Base-by-base conservation (phyloP, 2,888 invertebrate genomes). In the Torymus texanus region DNA sequence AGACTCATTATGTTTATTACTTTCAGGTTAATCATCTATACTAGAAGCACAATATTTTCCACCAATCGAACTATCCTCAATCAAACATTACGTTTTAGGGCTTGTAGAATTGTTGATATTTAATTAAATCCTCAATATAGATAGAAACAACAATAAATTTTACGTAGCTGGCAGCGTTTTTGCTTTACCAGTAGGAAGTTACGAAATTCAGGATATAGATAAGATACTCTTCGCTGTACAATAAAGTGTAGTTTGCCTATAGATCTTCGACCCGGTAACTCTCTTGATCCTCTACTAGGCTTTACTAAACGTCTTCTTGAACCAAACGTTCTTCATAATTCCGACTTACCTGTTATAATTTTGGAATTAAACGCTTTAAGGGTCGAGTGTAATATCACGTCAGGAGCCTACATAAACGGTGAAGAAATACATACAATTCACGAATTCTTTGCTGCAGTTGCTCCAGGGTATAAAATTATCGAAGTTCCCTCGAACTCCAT, bases 381-480 rank as follows among this genome's bases (percentile, higher is more conserved):
- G 2, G 21, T 21, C 21, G 21, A 21, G 21, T 21, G 21, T 21
- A 21, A 21, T 21, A 21, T 21, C 21, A 21, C 21, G 21, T 21
- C 21, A 21, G 21, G 21, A 21, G 21, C 21, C 21, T 21, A 21
- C 21, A 21, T 21, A 21, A 21, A 21, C 21, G 21, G 21, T 21
- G 21, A 21, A 21, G 2, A 21, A 21, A 2, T 21, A 21, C 21
- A 21, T 21, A 21, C 21, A 2, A 21, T 21, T 21, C 21, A 21
- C 1, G 21, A 21, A 21, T 21, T 21, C 21, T 21, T 24, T 2
- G 58, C 18, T 16, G 70, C 70, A 8, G 55, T 56, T 58, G 29
- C 58, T 13, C 55, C 87, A n/a, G 88, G 88, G 10, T 88, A 85
- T 86, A 86, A 87, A 83, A 63, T 81, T 16, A 83, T 87, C 66